A percentile compares a stretch with the other conserved stretches of the same genome.
Conservation (phyloP, 2,797 vertebrate species). For the Aldrovandia affinis region DNA sequence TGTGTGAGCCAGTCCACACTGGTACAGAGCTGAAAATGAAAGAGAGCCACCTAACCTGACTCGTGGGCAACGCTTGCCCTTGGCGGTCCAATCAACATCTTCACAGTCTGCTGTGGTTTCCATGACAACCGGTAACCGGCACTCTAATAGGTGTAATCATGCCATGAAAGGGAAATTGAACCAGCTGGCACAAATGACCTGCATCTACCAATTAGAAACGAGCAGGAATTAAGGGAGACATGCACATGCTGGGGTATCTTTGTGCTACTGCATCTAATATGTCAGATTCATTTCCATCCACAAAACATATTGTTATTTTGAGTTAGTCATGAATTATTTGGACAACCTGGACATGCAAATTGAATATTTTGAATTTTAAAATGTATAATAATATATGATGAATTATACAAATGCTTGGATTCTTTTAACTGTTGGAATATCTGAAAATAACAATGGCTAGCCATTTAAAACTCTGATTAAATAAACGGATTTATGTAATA, state of each 20-base stretch:
- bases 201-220: background rate
- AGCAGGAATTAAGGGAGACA: background rate
- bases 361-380: background rate
- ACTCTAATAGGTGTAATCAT: background rate
- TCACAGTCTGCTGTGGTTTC: conserved; percentile 7
- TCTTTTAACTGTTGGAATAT: background rate
- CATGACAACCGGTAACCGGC: conserved; percentile 7
- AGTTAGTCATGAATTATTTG: too few species aligned
- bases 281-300: background rate
- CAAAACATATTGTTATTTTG: too few species aligned
- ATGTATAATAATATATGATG: background rate
- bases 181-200: conserved; percentile 25
- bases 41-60: conserved; percentile 4
- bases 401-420: background rate
- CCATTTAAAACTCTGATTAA: too few species aligned
- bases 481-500: too few species aligned
- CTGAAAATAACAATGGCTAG: background rate
- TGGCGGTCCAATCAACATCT: conserved; percentile 1
- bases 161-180: conserved; percentile 48
- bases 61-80: conserved; percentile 25
- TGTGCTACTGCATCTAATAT: background rate
- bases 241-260: too few species aligned
- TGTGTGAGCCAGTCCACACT: background rate
- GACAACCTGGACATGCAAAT: background rate
- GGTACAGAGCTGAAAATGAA: background rate